Evolutionary conservation across 2,113 vertebrate genomes (phyloP), one percentile per base, ranked within the genome.

Genomic region (Dascyllus trimaculatus): DNA sequence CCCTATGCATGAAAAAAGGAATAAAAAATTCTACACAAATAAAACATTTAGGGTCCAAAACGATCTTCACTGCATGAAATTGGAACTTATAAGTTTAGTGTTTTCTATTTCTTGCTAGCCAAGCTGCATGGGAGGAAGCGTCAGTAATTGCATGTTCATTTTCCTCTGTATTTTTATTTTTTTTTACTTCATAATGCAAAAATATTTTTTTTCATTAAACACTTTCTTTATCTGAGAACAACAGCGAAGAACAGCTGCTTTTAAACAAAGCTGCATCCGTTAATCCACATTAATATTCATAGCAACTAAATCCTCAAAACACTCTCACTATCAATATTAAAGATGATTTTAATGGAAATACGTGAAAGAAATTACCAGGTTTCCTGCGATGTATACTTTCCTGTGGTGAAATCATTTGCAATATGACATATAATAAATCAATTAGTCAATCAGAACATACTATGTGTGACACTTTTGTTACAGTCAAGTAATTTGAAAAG

Each of bases 201-300:
- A 46, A 79, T 77, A 79, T 80, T 81, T 67, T 70, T 78, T 66
- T 60, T 81, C 70, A 84, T 81, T 84, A 78, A 78, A 86, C 73
- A 73, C 84, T 71, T 75, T 43, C 72, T 78, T 88, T 88, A 89
- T 88, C 82, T 19, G 24, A 71, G 57, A 77, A 80, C 25, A 82
- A 48, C 84, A 90, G 66, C 49, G 60, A 35, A 66, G 64, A 81
- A 68, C 64, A 66, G 64, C 84, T 76, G 71, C 60, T 78, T 80
- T 82, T 64, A 80, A 87, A 88, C 72, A 76, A 84, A 82, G 76
- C 78, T 21, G 9, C 51, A 72, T 53, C 25, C 62, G 76, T 64
- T 80, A 84, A 82, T 86, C 65, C 78, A 71, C 68, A 79, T 89
- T 77, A 82, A 84, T 88, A 87, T 87, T 87, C 67, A 80, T 74